Base-by-base conservation (phyloP, 23 tunicate species). In the Botrylloides violaceus region DNA sequence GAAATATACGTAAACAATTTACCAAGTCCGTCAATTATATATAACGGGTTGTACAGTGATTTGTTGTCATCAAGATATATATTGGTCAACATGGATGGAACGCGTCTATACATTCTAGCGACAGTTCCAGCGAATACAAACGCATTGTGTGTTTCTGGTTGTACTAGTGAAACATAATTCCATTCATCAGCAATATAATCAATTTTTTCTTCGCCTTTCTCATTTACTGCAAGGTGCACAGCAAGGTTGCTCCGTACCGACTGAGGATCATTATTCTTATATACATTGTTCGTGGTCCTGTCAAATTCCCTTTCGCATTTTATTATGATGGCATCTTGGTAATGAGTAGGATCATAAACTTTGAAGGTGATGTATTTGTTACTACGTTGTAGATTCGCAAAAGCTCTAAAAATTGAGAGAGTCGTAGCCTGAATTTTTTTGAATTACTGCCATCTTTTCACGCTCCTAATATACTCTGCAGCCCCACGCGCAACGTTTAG, bases 141-240 rank as follows among this genome's bases (percentile, higher is more conserved):
- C 28, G 29, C 58, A 68, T 68, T 68, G 37, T 68, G 74, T 4
- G 58, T 37, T 25, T 68, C 58, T 0, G 74, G 74, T 22, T 68
- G 74, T 30, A 68, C 37, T 28, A 68, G 29, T 2, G 74, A 27
- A 19, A 37, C 58, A 37, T 24, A 68, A 25, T 68, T 68, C 74
- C 74, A 68, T 43, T 68, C 74, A 35, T 68, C 74, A 4, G 58
- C 20, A 43, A 68, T 68, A 24, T 19, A 36, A 32, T n/a, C 18
- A 1, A 43, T 43, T 68, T 34, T 36, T 3, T 39, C 49, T 1
- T 37, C 49, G 4, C 35, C 70, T 29, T 63, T 31, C 32, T 26
- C 33, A 30, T 37, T 56, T 6, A 32, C 74, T 43, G 57, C 9
- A 35, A 68, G 0, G 26, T 37, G 26, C 5, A 68, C 23, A 0